A percentile compares a stretch with the other conserved stretches of the same genome.
Conservation (phyloP, 2,113 vertebrate genomes). For the Strix aluco region DNA sequence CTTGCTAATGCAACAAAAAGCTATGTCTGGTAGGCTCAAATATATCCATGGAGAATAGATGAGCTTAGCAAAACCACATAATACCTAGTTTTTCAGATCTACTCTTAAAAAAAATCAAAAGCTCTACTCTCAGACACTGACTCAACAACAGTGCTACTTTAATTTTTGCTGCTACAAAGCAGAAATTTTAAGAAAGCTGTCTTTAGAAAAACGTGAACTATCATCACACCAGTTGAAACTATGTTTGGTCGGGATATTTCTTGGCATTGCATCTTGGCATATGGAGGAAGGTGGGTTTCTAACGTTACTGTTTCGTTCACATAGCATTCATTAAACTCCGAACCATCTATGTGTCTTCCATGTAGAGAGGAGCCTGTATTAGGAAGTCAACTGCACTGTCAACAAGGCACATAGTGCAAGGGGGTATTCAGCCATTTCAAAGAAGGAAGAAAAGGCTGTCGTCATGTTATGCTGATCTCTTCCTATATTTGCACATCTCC, state of each 20-base stretch:
- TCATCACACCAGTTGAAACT: neutral
- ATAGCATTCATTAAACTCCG: neutral
- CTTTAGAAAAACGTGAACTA: neutral
- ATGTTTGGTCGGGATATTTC: neutral
- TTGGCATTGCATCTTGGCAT: neutral
- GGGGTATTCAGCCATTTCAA: neutral
- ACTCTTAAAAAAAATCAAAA: neutral
- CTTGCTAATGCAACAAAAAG: neutral
- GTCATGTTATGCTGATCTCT: fast-evolving
- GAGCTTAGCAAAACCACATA: constrained; percentile 9
- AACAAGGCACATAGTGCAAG: neutral
- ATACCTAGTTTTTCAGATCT: constrained; percentile 6
- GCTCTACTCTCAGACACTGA: neutral
- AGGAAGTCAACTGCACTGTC: neutral
- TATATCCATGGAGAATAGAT: neutral
- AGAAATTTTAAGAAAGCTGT: constrained; percentile 8
- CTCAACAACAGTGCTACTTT: neutral
- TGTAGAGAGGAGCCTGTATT: neutral
- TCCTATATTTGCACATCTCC: neutral
- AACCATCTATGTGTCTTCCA: neutral
- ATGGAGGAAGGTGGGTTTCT: neutral
- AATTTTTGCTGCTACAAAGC: neutral
- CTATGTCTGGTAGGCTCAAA: neutral
- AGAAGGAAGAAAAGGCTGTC: neutral
- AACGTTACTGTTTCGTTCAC: neutral